A percentile compares a stretch with the other conserved stretches of the same genome.
Conservation (phyloP, 2,797 vertebrate species). For the Perodicticus potto region DNA sequence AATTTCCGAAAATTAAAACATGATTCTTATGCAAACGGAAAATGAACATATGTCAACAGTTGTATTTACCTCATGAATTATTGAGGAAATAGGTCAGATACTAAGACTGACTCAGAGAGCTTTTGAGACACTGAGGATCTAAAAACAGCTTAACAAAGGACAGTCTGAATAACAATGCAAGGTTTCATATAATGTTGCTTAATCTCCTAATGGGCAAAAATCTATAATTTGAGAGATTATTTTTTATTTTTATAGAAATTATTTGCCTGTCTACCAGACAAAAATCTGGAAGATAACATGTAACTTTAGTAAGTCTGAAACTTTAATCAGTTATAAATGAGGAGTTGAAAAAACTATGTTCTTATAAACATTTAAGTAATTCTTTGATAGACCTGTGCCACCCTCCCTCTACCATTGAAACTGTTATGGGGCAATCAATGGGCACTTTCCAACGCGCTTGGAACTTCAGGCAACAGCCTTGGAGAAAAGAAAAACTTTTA, state of each 20-base stretch:
- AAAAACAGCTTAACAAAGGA: background rate
- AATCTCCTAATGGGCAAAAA: background rate
- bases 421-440: background rate
- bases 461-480: background rate
- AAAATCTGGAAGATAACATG: background rate
- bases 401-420: background rate
- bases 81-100: background rate
- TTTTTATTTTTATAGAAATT: background rate
- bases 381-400: background rate
- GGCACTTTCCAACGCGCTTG: background rate
- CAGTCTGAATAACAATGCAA: background rate
- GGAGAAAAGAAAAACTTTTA: background rate
- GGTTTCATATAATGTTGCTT: background rate
- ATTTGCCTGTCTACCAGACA: background rate
- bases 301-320: conserved; percentile 11
- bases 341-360: background rate
- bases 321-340: background rate
- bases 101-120: background rate
- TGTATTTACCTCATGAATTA: background rate
- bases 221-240: background rate
- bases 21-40: background rate
- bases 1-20: conserved; percentile 45
- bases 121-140: background rate
- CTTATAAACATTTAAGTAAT: background rate
- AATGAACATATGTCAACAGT: background rate